phyloP scores from a whole-genome alignment of 2,888 invertebrate species.

The Coenonympha glycerion region DNA sequence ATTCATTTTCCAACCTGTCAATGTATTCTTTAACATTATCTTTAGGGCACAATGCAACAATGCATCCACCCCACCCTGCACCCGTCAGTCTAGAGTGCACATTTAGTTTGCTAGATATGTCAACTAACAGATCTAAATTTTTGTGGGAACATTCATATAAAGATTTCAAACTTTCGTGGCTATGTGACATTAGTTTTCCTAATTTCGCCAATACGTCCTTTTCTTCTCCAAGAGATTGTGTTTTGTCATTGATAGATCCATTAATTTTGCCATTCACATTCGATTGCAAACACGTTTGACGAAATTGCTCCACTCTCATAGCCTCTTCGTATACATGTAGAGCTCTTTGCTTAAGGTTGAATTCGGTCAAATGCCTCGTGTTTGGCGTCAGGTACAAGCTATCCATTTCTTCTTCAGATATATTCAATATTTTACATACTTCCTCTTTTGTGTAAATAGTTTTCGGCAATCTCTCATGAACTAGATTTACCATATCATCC shows the following conservation, averaged over 20 bases:
- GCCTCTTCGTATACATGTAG: conserved; percentile 95
- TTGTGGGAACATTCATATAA: conserved; percentile 96
- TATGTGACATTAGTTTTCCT: conserved; percentile 90
- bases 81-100: conserved; percentile 96
- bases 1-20: conserved; percentile 79
- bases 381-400: conserved; percentile 64
- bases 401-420: conserved; percentile 78
- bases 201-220: conserved; percentile 72
- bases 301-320: conserved; percentile 86
- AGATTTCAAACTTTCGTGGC: conserved; percentile 89
- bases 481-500: conserved; percentile 81
- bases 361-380: conserved; percentile 79
- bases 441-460: conserved; percentile 82
- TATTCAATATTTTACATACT: conserved; percentile 77
- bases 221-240: conserved; percentile 30
- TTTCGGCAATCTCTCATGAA: conserved; percentile 78
- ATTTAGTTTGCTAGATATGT: conserved; percentile 80
- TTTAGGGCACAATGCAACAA: conserved; percentile 86
- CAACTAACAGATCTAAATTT: conserved; percentile 87
- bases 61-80: conserved; percentile 99
- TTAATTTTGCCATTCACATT: conserved; percentile 42
- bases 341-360: conserved; percentile 90
- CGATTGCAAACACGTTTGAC: conserved; percentile 73
- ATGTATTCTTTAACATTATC: conserved; percentile 81
- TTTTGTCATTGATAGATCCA: conserved; percentile 36